These are phyloP conservation scores for Aporrectodea caliginosa DNA, from an alignment of 1,140 invertebrate genomes.

Conservation along the genomic window DNA sequence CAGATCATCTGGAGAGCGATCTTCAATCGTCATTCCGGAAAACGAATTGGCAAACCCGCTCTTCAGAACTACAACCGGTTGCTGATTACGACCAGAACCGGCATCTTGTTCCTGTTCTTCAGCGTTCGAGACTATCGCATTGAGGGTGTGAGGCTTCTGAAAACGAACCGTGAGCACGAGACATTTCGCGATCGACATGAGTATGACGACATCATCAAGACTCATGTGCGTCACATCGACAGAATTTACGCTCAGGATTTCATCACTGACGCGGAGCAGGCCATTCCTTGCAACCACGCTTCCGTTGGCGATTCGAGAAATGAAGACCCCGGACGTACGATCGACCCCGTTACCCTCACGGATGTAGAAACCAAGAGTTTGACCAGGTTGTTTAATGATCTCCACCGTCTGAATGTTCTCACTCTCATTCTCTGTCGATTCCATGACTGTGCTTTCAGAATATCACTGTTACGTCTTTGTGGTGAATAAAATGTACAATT, in stretches of 20 bases:
- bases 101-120: slow-evolving; percentile 34
- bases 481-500: no score
- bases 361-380: slow-evolving; percentile 96
- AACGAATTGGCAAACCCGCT: slow-evolving; percentile 21
- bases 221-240: slow-evolving; percentile 97
- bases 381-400: slow-evolving; percentile 97
- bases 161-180: slow-evolving; percentile 82
- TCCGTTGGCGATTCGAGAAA: slow-evolving; percentile 83
- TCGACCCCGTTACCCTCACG: slow-evolving; percentile 92
- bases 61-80: slow-evolving; percentile 33
- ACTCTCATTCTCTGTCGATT: no score
- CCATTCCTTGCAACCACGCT: slow-evolving; percentile 84
- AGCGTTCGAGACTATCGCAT: slow-evolving; percentile 11
- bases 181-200: slow-evolving; percentile 96
- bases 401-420: slow-evolving; percentile 85
- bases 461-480: no score
- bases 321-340: slow-evolving; percentile 91
- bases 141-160: slow-evolving; percentile 52
- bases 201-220: slow-evolving; percentile 95
- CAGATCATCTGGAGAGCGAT: slow-evolving; percentile 3
- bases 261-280: slow-evolving; percentile 94
- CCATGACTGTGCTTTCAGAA: no score
- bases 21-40: slow-evolving; percentile 9
- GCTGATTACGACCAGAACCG: slow-evolving; percentile 10
- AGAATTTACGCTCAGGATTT: slow-evolving; percentile 94